Percentiles rank a stretch among this genome's conserved stretches.
Evolutionary conservation across 2,113 vertebrate species (phyloP).

Genomic region (Semnornis frantzii): DNA sequence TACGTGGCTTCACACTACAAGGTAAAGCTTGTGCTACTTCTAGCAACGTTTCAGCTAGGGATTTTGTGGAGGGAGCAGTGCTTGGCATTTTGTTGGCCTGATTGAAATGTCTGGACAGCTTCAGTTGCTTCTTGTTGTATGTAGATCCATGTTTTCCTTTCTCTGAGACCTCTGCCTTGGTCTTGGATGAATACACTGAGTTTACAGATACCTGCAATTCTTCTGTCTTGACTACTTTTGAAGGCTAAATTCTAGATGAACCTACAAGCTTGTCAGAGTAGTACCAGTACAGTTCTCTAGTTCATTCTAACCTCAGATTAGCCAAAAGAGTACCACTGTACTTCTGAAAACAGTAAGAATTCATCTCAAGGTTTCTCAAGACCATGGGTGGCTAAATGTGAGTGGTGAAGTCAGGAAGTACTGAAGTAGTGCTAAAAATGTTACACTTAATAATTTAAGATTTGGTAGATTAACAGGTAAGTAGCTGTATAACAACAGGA

Average conservation of each 20-base stretch:
- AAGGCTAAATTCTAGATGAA: neutral
- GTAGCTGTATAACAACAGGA: neutral
- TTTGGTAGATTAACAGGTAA: neutral
- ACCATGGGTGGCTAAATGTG: neutral
- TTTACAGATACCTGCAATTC: neutral
- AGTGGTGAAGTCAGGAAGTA: neutral
- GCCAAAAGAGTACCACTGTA: neutral
- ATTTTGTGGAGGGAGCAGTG: neutral
- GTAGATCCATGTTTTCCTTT: neutral
- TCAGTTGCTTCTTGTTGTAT: neutral
- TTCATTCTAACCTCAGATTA: neutral
- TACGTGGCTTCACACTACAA: slow-evolving; percentile 99
- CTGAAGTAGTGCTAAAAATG: neutral
- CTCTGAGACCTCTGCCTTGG: neutral
- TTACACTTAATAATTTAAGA: neutral
- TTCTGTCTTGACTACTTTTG: neutral
- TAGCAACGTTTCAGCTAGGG: neutral
- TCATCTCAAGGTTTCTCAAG: neutral
- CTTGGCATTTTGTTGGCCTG: neutral
- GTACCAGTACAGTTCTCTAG: neutral
- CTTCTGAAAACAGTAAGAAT: neutral
- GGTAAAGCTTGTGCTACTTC: slow-evolving; percentile 68
- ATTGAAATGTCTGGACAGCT: neutral
- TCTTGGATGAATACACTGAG: neutral
- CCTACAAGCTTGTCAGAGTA: neutral